Conservation (phyloP, 2,113 vertebrate species). For the Scalopus aquaticus region DNA sequence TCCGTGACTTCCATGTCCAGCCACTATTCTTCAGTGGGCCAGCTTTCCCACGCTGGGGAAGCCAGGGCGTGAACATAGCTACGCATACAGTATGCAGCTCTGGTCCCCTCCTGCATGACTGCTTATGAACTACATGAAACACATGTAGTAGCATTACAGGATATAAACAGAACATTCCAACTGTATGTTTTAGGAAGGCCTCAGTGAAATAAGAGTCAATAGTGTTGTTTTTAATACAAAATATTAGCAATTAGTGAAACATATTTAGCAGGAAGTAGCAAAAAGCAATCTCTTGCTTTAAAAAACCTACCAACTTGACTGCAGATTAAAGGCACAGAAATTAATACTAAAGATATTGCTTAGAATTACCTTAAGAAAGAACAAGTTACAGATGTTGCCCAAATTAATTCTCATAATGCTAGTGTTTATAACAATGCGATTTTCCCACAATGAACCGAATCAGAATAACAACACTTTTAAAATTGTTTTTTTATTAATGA, state of each 20-base stretch:
- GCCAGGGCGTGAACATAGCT: neutral
- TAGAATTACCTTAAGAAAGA: neutral
- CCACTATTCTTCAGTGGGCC: too few relatives aligned
- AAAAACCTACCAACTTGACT: neutral
- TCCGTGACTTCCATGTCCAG: neutral
- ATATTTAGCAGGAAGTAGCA: neutral
- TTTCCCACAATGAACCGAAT: neutral
- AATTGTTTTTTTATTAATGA: neutral
- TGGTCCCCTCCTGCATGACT: neutral
- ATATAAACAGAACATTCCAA: neutral
- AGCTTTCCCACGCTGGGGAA: neutral
- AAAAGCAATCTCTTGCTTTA: conserved; percentile 20
- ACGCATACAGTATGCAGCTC: too few relatives aligned
- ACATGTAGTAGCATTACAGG: neutral
- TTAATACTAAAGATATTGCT: conserved; percentile 1
- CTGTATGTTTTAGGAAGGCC: neutral
- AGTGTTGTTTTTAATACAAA: conserved; percentile 41
- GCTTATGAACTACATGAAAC: neutral
- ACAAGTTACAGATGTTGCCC: neutral
- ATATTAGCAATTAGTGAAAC: conserved; percentile 55
- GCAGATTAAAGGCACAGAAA: conserved; percentile 39
- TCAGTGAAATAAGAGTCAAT: conserved; percentile 45
- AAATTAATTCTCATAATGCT: neutral
- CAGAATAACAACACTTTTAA: conserved; percentile 9
- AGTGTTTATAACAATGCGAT: neutral